These are phyloP conservation scores for Eriocheir sinensis DNA, from an alignment of 1,140 invertebrate species.

Conservation along the genomic window DNA sequence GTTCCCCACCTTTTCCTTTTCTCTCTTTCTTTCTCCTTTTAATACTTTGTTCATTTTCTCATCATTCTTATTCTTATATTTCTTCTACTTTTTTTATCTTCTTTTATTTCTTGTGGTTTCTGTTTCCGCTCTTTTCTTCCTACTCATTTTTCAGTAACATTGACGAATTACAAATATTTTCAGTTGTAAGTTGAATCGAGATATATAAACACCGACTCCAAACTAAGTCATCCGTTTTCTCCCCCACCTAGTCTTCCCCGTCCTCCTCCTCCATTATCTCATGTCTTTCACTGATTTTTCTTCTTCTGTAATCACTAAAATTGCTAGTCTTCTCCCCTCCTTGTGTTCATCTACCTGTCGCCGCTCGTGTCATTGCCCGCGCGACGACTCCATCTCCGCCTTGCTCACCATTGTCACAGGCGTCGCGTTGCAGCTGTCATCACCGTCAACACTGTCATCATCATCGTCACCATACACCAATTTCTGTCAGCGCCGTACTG, in stretches of 20 bases:
- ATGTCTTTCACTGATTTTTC: no score
- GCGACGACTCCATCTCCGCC: background rate
- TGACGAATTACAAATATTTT: no score
- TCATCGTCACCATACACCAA: background rate
- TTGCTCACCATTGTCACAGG: background rate
- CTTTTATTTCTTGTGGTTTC: no score
- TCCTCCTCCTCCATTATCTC: background rate
- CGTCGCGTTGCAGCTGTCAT: background rate
- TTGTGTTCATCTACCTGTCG: background rate
- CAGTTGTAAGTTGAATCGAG: no score
- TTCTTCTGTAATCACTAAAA: background rate
- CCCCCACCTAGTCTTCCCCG: background rate
- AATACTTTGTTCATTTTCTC: no score
- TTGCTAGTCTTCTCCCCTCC: background rate
- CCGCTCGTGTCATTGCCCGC: background rate
- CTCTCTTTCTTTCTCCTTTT: no score
- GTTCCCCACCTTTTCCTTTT: background rate
- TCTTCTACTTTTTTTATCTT: no score
- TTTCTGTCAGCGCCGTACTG: background rate
- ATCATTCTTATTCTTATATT: no score
- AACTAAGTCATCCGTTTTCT: no score
- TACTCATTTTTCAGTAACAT: no score
- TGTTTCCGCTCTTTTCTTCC: no score
- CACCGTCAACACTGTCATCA: background rate
- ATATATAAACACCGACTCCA: no score